Evolutionary conservation across 2,888 invertebrate species (phyloP).

Genomic region (Caenorhabditis zanzibari): DNA sequence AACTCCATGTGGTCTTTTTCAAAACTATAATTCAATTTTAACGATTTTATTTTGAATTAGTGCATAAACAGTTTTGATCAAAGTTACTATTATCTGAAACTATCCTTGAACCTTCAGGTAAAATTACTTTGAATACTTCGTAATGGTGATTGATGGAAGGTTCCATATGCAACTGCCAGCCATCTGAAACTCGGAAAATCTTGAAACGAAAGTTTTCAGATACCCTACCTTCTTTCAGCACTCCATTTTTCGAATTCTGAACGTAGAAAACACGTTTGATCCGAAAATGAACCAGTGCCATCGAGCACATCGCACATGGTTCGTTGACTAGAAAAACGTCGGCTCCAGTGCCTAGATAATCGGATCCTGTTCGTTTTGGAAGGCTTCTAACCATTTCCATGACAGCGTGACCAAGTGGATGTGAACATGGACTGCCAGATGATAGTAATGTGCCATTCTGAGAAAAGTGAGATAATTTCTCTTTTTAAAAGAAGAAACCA

Average conservation of each 20-base stretch:
- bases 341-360: constrained; percentile 69
- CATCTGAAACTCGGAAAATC: constrained; percentile 11
- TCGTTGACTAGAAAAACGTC: constrained; percentile 67
- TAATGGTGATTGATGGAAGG: constrained; percentile 71
- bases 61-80: not conserved
- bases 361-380: constrained; percentile 32
- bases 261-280: constrained; percentile 64
- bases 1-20: no score
- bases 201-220: not conserved
- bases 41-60: constrained; percentile 5
- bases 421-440: constrained; percentile 19
- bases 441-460: constrained; percentile 25
- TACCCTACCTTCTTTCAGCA: constrained; percentile 44
- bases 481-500: not conserved
- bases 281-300: constrained; percentile 73
- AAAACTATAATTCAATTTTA: not conserved
- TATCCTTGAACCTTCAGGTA: not conserved
- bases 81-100: not conserved
- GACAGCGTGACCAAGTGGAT: constrained; percentile 64
- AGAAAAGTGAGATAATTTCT: not conserved
- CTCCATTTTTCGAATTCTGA: constrained; percentile 57
- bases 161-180: constrained; percentile 71
- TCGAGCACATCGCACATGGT: constrained; percentile 73
- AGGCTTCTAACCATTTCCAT: constrained; percentile 67
- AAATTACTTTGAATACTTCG: constrained; percentile 62